A percentile compares a stretch with the other conserved stretches of the same genome.
Evolutionary conservation across 1,140 invertebrate genomes (phyloP).

Genomic region (Lucilia cuprina): DNA sequence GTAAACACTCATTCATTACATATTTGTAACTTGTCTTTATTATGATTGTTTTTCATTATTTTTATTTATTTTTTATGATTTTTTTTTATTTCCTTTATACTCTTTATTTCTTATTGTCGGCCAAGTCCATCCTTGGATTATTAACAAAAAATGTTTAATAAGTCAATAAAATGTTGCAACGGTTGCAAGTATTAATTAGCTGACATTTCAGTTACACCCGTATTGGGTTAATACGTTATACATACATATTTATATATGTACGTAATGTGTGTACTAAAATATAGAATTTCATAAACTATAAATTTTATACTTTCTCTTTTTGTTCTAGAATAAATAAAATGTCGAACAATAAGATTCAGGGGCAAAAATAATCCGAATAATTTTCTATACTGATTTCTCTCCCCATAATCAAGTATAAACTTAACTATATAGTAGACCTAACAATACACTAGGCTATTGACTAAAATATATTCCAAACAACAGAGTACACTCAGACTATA

Average conservation of each 20-base stretch:
- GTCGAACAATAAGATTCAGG: too few relatives aligned
- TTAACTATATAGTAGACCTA: too few relatives aligned
- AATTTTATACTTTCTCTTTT: background rate
- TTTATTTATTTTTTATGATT: background rate
- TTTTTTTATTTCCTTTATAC: background rate
- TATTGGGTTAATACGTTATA: slow-evolving; percentile 15
- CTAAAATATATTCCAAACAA: too few relatives aligned
- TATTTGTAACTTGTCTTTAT: slow-evolving; percentile 28
- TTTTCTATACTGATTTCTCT: too few relatives aligned
- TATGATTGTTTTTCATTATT: slow-evolving; percentile 34
- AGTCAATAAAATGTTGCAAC: slow-evolving; percentile 10
- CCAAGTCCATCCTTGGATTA: background rate
- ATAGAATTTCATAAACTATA: background rate
- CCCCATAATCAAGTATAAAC: too few relatives aligned
- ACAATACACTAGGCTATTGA: too few relatives aligned
- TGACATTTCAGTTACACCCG: slow-evolving; percentile 32
- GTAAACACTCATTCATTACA: slow-evolving; percentile 34
- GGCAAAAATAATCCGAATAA: too few relatives aligned
- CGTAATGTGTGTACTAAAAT: background rate
- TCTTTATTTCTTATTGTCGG: background rate
- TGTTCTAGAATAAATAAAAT: too few relatives aligned
- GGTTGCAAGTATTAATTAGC: slow-evolving; percentile 23
- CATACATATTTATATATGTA: background rate
- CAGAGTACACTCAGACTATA: too few relatives aligned
- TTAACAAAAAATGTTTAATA: background rate